phyloP scores from a whole-genome alignment of 2,888 invertebrate genomes.

The Rosalia funebris region DNA sequence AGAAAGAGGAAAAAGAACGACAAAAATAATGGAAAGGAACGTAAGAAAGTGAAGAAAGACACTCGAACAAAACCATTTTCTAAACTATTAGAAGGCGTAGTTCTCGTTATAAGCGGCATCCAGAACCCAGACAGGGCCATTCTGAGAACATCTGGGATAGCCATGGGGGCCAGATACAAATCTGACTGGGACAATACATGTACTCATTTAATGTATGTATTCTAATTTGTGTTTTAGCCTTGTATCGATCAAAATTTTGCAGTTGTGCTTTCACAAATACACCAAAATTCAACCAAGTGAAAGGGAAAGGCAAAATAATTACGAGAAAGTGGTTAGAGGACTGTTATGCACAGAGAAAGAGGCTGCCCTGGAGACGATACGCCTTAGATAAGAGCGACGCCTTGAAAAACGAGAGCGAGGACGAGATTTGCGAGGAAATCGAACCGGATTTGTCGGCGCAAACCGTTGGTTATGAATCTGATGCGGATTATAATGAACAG shows the following conservation, averaged over 20 bases:
- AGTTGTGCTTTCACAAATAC: slow-evolving; percentile 92
- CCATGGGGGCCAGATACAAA: slow-evolving; percentile 83
- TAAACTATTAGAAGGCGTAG: slow-evolving; percentile 73
- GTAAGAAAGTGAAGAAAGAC: slow-evolving; percentile 50
- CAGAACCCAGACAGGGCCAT: slow-evolving; percentile 80
- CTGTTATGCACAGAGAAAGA: slow-evolving; percentile 70
- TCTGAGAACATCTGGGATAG: slow-evolving; percentile 74
- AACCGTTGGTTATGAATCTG: slow-evolving; percentile 25
- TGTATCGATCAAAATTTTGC: slow-evolving; percentile 50
- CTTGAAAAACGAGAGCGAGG: slow-evolving; percentile 65
- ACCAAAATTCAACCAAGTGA: slow-evolving; percentile 83
- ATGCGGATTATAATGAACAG: slow-evolving; percentile 41
- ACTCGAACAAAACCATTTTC: slow-evolving; percentile 66
- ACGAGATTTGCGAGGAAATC: slow-evolving; percentile 65
- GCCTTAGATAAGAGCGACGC: slow-evolving; percentile 67
- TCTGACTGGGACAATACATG: slow-evolving; percentile 79
- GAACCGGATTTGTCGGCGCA: slow-evolving; percentile 34
- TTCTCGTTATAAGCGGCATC: slow-evolving; percentile 88
- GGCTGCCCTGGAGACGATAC: slow-evolving; percentile 71
- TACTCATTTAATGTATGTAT: slow-evolving; percentile 89
- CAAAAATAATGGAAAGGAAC: slow-evolving; percentile 2
- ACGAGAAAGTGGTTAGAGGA: slow-evolving; percentile 80
- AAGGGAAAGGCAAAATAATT: slow-evolving; percentile 73
- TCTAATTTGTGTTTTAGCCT: no score
- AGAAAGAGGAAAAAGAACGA: slow-evolving; percentile 31